These are phyloP conservation scores for Leptinotarsa juncta DNA, from an alignment of 2,888 invertebrate genomes.

Conservation along the genomic window DNA sequence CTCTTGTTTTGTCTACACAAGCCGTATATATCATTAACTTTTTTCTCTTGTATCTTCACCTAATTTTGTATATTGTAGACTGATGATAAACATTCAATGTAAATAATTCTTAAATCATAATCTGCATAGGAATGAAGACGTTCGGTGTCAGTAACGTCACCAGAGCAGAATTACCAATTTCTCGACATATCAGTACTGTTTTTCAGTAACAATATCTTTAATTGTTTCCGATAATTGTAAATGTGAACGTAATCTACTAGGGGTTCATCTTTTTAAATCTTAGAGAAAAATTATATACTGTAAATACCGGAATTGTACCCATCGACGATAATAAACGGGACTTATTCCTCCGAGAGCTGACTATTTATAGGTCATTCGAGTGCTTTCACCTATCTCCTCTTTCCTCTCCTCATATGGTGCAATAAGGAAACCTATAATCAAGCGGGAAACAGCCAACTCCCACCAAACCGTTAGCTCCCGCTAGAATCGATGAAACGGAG, in stretches of 20 bases:
- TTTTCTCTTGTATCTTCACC: conserved; percentile 1
- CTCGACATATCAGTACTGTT: not conserved
- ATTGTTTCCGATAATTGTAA: not conserved
- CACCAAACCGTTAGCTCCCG: no score
- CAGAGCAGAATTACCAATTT: not conserved
- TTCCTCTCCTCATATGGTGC: no score
- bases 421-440: no score
- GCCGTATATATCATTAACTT: not conserved
- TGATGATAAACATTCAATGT: not conserved
- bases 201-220: not conserved
- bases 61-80: not conserved
- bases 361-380: no score
- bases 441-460: no score
- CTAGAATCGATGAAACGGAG: no score
- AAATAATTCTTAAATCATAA: not conserved
- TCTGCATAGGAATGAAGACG: not conserved
- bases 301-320: no score
- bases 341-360: no score
- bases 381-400: no score
- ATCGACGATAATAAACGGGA: no score
- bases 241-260: not conserved
- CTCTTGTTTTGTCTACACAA: not conserved
- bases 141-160: not conserved
- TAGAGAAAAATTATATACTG: no score
- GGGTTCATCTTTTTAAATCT: not conserved